These are phyloP conservation scores for Protobothrops mucrosquamatus DNA, from an alignment of 2,113 vertebrate species.

Conservation along the genomic window DNA sequence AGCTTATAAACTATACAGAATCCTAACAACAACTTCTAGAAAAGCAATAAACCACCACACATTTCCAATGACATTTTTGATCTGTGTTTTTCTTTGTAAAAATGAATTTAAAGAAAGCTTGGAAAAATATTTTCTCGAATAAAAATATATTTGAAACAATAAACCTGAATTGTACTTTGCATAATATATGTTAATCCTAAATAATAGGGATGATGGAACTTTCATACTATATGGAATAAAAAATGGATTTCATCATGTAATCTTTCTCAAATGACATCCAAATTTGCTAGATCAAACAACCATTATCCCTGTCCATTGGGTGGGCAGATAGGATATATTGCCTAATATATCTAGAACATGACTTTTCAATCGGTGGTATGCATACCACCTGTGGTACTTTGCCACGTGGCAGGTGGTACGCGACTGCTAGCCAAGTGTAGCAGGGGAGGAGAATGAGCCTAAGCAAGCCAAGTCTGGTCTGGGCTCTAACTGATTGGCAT, in stretches of 20 bases:
- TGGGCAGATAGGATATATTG: neutral
- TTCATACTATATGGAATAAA: neutral
- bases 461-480: too few species aligned
- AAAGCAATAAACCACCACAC: neutral
- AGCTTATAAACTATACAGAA: neutral
- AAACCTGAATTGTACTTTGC: neutral
- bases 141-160: neutral
- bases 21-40: neutral
- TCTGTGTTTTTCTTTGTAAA: neutral
- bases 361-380: too few species aligned
- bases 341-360: neutral
- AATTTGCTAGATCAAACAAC: neutral
- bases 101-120: neutral
- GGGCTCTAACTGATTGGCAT: too few species aligned
- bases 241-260: neutral
- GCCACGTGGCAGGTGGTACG: too few species aligned
- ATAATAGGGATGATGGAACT: neutral
- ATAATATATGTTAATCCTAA: neutral
- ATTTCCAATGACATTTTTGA: neutral
- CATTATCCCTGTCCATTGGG: neutral
- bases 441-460: too few species aligned
- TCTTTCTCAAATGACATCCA: neutral
- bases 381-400: too few species aligned
- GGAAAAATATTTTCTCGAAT: neutral
- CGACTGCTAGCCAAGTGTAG: too few species aligned